A percentile compares a stretch with the other conserved stretches of the same genome.
These are phyloP conservation scores for Brachionus rotundiformis DNA, from an alignment of 1,140 invertebrate genomes.

Conservation along the genomic window DNA sequence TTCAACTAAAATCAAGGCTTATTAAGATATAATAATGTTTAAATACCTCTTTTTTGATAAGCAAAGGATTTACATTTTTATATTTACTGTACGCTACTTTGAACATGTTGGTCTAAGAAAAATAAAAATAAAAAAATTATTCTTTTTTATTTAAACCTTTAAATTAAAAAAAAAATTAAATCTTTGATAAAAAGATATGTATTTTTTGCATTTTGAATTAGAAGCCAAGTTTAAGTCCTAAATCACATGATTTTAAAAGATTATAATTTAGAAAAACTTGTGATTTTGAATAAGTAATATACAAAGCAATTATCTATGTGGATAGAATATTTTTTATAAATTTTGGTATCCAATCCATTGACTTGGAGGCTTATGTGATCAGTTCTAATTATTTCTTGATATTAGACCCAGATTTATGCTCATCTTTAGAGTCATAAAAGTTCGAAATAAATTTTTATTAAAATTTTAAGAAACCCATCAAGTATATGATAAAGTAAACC, in stretches of 20 bases:
- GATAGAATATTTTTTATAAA: background rate
- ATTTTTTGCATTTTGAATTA: background rate
- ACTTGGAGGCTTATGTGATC: background rate
- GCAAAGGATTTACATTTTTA: conserved; percentile 31
- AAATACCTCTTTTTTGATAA: conserved; percentile 50
- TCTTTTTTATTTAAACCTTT: background rate
- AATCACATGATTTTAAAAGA: conserved; percentile 9
- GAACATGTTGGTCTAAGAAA: background rate
- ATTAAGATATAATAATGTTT: background rate
- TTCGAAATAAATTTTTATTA: background rate
- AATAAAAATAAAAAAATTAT: background rate
- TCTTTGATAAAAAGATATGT: background rate
- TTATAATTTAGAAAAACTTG: background rate
- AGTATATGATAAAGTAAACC: background rate
- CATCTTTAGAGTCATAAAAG: background rate
- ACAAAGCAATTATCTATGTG: background rate
- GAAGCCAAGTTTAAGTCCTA: background rate
- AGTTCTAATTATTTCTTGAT: no score
- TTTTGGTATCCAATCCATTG: background rate
- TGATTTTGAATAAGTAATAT: background rate
- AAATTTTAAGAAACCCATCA: background rate
- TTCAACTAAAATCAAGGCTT: background rate
- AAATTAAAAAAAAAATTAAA: background rate
- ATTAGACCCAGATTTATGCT: background rate
- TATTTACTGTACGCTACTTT: conserved; percentile 42